These are phyloP conservation scores for Nineta flava DNA, from an alignment of 2,888 invertebrate genomes.

Conservation along the genomic window DNA sequence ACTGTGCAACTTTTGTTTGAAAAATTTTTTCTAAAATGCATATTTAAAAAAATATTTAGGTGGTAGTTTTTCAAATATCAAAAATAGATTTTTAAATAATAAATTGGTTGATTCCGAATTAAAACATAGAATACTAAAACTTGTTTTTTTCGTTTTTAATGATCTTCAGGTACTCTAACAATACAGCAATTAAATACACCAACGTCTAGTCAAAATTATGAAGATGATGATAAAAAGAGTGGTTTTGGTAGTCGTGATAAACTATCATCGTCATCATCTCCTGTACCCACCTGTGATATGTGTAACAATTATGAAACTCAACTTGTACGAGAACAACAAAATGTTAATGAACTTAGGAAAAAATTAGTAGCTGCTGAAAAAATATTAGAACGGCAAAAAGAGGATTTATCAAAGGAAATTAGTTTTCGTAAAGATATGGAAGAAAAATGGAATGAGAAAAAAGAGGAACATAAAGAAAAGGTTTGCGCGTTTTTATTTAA, in stretches of 20 bases:
- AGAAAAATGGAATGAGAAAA: constrained; percentile 60
- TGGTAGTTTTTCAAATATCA: too few relatives aligned
- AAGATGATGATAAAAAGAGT: constrained; percentile 1
- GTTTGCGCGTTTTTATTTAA: constrained; percentile 27
- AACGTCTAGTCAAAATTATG: background rate
- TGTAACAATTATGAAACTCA: constrained; percentile 76
- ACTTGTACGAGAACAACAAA: constrained; percentile 59
- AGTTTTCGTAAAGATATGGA: constrained; percentile 60
- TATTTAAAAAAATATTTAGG: too few relatives aligned
- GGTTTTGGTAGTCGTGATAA: constrained; percentile 2
- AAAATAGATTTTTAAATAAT: too few relatives aligned
- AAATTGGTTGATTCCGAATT: too few relatives aligned
- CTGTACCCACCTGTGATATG: constrained; percentile 51
- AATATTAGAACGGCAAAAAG: constrained; percentile 40
- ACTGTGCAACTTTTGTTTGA: too few relatives aligned
- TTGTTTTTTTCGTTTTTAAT: too few relatives aligned
- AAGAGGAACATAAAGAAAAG: constrained; percentile 54
- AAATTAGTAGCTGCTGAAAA: constrained; percentile 32
- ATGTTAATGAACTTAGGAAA: constrained; percentile 31
- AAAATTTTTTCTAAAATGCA: too few relatives aligned
- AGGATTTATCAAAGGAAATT: constrained; percentile 55
- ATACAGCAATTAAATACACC: background rate
- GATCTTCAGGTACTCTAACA: background rate
- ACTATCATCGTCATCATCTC: constrained; percentile 1
- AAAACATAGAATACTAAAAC: too few relatives aligned